Conservation (phyloP, 2,797 vertebrate species). For the Sebastes glaucus region DNA sequence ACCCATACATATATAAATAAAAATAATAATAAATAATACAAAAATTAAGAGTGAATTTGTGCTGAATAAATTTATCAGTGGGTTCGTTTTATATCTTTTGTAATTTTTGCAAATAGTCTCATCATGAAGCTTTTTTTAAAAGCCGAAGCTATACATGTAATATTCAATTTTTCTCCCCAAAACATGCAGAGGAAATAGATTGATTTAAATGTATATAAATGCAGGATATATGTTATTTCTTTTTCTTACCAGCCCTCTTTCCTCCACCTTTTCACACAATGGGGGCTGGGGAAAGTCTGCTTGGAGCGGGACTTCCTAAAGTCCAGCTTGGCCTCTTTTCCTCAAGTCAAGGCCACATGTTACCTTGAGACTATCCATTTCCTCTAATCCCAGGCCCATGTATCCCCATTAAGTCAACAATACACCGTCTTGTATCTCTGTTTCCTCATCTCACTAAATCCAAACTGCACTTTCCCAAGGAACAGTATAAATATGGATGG, state of each 20-base stretch:
- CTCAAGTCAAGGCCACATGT: slow-evolving; percentile 11
- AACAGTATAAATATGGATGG: slow-evolving; percentile 47
- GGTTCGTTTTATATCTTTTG: not conserved
- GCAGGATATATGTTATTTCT: not conserved
- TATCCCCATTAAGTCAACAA: slow-evolving; percentile 31
- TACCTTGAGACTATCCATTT: not conserved
- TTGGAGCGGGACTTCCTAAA: not conserved
- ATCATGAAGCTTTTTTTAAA: not conserved
- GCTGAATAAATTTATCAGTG: not conserved
- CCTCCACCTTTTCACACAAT: not conserved
- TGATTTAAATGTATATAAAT: not conserved
- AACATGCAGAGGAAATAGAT: not conserved
- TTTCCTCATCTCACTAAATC: slow-evolving; percentile 47
- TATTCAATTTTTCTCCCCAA: not conserved
- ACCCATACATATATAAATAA: too few species aligned
- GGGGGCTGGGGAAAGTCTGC: too few species aligned
- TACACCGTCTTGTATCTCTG: not conserved
- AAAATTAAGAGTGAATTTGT: not conserved
- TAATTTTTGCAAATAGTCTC: not conserved
- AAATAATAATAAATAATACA: too few species aligned
- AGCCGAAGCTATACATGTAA: not conserved
- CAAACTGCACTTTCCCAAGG: slow-evolving; percentile 61
- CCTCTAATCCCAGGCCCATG: slow-evolving; percentile 18
- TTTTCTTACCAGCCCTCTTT: not conserved
- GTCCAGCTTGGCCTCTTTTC: not conserved